Evolutionary conservation across 2,888 invertebrate genomes (phyloP), one percentile per base, ranked within the genome.

Genomic region (Oligia latruncula): DNA sequence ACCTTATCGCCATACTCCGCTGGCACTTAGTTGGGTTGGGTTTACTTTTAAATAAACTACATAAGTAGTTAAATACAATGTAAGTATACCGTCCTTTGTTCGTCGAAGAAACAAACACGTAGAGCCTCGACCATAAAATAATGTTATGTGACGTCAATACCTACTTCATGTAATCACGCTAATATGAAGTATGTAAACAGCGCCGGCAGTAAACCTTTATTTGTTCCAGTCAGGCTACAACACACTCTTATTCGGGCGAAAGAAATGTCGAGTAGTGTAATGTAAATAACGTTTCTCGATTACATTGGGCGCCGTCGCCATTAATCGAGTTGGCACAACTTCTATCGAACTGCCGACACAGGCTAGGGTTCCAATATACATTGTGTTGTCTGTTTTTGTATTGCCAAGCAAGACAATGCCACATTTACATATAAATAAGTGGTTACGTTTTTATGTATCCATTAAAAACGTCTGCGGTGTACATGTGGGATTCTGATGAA

Each of bases 321-420:
- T 90, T 90, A 89, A 86, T 89, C 89, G 84, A 86, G 78, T 86
- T 85, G 75, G 76, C 81, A 81, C 82, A 80, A 84, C 78, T 86
- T 77, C 77, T 76, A 49, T 67, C 64, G 72, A 71, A 80, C 82
- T 71, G 75, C 83, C 74, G 60, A 75, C 74, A 74, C 66, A 84
- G 64, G 71, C 23, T 75, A 29, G 58, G 55, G 75, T 55, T n/a
- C 67, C 9, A 66, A 70, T 52, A 74, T 65, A 80, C 65, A 76
- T 87, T 76, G 77, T 70, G 66, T 85, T 77, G 65, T 66, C 15
- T 71, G 67, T 70, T 81, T 75, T 79, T 40, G 46, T 66, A 73
- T n/a, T 60, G 46, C 46, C 58, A 71, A 66, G 62, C 43, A 67
- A 64, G 68, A 58, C 49, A 62, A 77, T 23, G 74, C 43, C 40